Evolutionary conservation across 2,797 vertebrate genomes (phyloP).

Genomic region (Chiroxiphia lanceolata): DNA sequence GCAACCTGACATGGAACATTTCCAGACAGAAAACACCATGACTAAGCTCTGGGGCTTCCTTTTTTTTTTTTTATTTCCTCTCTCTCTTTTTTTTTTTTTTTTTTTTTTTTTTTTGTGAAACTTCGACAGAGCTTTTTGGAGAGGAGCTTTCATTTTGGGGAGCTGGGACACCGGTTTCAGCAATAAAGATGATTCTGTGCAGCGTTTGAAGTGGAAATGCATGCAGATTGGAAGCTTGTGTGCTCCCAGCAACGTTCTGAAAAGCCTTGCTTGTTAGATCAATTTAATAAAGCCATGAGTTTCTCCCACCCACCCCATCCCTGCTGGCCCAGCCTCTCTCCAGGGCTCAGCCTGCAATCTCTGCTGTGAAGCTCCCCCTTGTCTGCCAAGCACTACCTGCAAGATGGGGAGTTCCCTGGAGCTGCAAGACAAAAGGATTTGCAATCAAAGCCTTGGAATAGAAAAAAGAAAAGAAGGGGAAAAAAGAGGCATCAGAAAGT

Average conservation of each 20-base stretch:
- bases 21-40: not conserved
- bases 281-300: not conserved
- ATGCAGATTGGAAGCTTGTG: constrained; percentile 38
- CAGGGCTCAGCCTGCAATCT: not conserved
- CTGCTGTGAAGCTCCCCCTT: not conserved
- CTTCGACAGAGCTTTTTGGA: not conserved
- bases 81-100: not conserved
- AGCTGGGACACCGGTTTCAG: not conserved
- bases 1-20: not conserved
- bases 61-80: too few species aligned
- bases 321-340: not conserved
- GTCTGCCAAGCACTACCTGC: not conserved
- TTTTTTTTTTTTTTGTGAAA: not conserved
- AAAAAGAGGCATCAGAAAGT: not conserved
- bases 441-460: constrained; percentile 4
- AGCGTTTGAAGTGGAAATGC: constrained; percentile 63
- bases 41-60: not conserved
- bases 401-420: constrained; percentile 12
- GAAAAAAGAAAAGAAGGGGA: too few species aligned
- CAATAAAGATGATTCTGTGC: not conserved
- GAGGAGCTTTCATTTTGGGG: not conserved
- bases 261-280: constrained; percentile 25
- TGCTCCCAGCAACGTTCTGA: constrained; percentile 44
- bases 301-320: not conserved
- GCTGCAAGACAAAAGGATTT: constrained; percentile 40